A percentile compares a stretch with the other conserved stretches of the same genome.
Evolutionary conservation across 2,113 vertebrate species (phyloP).

Genomic region (Paedocypris sp.): DNA sequence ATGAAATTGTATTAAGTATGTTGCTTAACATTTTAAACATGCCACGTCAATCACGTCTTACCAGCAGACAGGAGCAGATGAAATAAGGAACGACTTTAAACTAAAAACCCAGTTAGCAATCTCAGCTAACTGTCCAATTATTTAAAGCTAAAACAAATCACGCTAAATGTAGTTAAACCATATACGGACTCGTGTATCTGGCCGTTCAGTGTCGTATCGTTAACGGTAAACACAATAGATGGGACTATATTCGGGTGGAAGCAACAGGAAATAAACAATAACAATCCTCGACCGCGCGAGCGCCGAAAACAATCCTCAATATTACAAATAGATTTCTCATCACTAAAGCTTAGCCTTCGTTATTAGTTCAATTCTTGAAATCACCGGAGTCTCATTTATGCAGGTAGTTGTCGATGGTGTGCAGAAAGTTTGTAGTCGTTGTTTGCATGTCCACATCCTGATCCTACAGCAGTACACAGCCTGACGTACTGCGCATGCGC

Average conservation of each 20-base stretch:
- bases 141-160: neutral
- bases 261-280: constrained; percentile 24
- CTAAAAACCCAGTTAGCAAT: neutral
- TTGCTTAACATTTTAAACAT: too few species aligned
- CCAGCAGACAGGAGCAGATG: neutral
- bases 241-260: neutral
- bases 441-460: constrained; percentile 4
- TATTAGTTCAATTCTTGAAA: too few species aligned
- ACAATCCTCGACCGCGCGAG: neutral
- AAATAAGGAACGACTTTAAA: neutral
- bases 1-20: too few species aligned
- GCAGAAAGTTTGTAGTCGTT: constrained; percentile 12
- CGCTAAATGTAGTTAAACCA: too few species aligned
- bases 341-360: neutral
- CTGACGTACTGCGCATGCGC: constrained; percentile 14
- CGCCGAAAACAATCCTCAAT: neutral
- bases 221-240: neutral
- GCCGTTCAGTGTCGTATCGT: too few species aligned
- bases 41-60: too few species aligned
- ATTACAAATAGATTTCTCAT: neutral
- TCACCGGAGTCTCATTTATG: neutral
- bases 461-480: too few species aligned
- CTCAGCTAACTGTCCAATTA: neutral
- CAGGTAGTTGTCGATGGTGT: neutral
- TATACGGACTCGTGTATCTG: too few species aligned